Evolutionary conservation across 2,113 vertebrate species (phyloP).

Genomic region (Megaptera novaeangliae): DNA sequence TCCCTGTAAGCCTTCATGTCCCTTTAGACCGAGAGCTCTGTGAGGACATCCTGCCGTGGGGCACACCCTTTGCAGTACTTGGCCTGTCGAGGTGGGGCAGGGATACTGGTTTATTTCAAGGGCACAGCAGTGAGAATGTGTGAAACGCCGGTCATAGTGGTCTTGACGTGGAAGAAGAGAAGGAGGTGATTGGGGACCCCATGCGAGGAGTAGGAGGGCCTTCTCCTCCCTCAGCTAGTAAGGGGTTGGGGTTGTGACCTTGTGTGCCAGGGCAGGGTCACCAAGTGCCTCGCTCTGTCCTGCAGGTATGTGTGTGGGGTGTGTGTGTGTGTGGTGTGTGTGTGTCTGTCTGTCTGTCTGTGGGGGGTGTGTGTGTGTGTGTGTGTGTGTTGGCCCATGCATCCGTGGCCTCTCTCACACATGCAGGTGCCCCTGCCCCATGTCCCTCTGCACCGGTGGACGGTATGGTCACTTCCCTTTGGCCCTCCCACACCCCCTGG

Average conservation of each 20-base stretch:
- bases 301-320: background rate
- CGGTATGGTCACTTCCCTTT: conserved; percentile 75
- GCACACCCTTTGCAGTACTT: background rate
- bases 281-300: background rate
- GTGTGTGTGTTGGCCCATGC: background rate
- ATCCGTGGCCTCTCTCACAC: background rate
- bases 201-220: background rate
- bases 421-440: conserved; percentile 27
- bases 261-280: background rate
- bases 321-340: background rate
- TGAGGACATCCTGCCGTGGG: background rate
- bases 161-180: background rate
- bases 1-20: background rate
- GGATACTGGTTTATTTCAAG: background rate
- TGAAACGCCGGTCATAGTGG: background rate
- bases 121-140: background rate
- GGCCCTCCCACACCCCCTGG: conserved; percentile 74
- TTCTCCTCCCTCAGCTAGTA: background rate
- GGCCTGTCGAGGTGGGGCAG: background rate
- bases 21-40: background rate
- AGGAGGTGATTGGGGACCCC: background rate
- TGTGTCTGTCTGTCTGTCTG: background rate
- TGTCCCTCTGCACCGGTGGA: conserved; percentile 79
- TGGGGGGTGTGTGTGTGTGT: fast-evolving
- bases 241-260: background rate